phyloP scores from a whole-genome alignment of 2,888 invertebrate species.

The Napeogenes inachia region DNA sequence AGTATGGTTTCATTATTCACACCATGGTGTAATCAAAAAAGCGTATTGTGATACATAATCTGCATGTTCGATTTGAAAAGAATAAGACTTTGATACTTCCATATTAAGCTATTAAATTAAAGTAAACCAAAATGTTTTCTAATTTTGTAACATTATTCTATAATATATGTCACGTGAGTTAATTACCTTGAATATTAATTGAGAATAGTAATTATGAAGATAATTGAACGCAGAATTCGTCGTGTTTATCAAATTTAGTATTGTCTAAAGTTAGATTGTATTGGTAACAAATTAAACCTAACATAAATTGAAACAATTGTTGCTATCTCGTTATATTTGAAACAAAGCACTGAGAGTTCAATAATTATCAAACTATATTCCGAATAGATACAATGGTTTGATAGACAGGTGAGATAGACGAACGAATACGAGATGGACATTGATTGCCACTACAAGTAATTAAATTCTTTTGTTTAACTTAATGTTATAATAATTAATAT shows the following conservation, averaged over 20 bases:
- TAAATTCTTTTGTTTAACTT: too few species aligned
- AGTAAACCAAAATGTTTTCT: too few species aligned
- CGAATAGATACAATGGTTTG: conserved; percentile 4
- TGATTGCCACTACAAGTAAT: neutral
- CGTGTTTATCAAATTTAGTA: conserved; percentile 1
- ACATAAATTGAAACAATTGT: conserved; percentile 11
- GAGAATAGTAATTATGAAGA: conserved; percentile 1
- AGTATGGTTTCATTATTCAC: conserved; percentile 45
- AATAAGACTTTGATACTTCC: too few species aligned
- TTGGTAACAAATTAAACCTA: conserved; percentile 1
- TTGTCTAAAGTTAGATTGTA: neutral
- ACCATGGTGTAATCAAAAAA: conserved; percentile 1
- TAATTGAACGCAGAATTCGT: conserved; percentile 5
- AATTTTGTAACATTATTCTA: too few species aligned
- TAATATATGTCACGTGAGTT: neutral
- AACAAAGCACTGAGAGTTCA: conserved; percentile 7
- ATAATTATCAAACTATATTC: conserved; percentile 4
- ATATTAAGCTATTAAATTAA: too few species aligned
- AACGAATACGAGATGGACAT: conserved; percentile 1
- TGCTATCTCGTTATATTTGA: conserved; percentile 11
- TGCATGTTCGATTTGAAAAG: neutral
- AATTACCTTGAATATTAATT: conserved; percentile 5
- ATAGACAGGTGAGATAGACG: conserved; percentile 5
- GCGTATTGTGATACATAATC: neutral
- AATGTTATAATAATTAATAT: too few species aligned